Base-by-base conservation (phyloP, 2,888 invertebrate genomes). In the Augochlorella aurata region DNA sequence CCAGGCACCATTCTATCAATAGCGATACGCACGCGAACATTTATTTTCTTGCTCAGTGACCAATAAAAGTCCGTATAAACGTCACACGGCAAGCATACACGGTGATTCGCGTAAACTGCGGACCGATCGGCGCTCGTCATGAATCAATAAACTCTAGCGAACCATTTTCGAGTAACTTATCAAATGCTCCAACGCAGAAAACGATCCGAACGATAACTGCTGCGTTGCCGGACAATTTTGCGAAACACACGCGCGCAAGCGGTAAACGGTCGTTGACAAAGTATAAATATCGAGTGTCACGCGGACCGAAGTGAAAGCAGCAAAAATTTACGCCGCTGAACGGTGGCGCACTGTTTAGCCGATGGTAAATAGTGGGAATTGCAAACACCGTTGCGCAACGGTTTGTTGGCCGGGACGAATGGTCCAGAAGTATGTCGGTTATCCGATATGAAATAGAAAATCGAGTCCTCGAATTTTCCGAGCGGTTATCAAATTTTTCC, bases 261-360 rank as follows among this genome's bases (percentile, higher is more conserved):
- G 16, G 58, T 21, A n/a, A 21, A 18, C 52, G 16, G 12, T n/a
- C 50, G 65, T n/a, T 58, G n/a, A 54, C 49, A 1, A 24, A 14
- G 61, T 49, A 50, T 58, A 68, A 68, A 50, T 63, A 63, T 68
- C 68, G 74, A 16, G n/a, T 18, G 14, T 2, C 18, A 4, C 29
- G 18, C 3, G 18, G 14, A 63, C 16, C 8, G n/a, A n/a, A 29
- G 16, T 16, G 9, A 66, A 71, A n/a, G 61, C 24, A 54, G 29
- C 49, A 29, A 50, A 16, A 65, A 16, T 54, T 47, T 47, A 44
- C 45, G 16, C 52, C n/a, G 14, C 8, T 21, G 45, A n/a, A 44
- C 18, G 16, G n/a, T 24, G 18, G 44, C 21, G 14, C 16, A 16
- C 24, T 18, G 44, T 63, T 74, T 10, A 54, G n/a, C n/a, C 38